These are phyloP conservation scores for Cherax quadricarinatus DNA, from an alignment of 1,140 invertebrate genomes.

Conservation along the genomic window DNA sequence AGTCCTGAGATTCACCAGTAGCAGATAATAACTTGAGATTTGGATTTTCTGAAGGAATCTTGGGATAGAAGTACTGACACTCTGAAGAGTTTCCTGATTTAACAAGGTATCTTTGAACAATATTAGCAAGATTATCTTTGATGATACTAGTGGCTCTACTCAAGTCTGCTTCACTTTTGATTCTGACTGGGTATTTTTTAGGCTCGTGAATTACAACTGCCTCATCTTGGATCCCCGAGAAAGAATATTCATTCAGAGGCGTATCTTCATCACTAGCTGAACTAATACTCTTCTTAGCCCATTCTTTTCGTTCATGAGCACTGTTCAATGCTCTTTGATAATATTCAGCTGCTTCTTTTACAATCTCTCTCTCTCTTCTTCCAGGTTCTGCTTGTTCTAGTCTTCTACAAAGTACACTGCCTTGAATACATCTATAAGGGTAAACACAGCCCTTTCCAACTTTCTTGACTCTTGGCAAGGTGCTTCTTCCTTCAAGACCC, in stretches of 20 bases:
- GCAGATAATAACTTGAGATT: slow-evolving; percentile 23
- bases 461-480: slow-evolving; percentile 30
- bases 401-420: slow-evolving; percentile 32
- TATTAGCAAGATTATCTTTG: slow-evolving; percentile 72
- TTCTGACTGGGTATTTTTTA: slow-evolving; percentile 47
- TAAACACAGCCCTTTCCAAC: slow-evolving; percentile 4
- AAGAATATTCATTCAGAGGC: slow-evolving; percentile 22
- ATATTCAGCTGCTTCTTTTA: slow-evolving; percentile 56
- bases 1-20: not conserved
- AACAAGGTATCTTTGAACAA: slow-evolving; percentile 71
- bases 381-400: slow-evolving; percentile 21
- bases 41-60: slow-evolving; percentile 22
- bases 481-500: not conserved
- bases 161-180: slow-evolving; percentile 70
- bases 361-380: slow-evolving; percentile 45
- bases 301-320: slow-evolving; percentile 39
- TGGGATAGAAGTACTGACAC: slow-evolving; percentile 19
- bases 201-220: slow-evolving; percentile 58
- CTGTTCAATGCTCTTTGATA: slow-evolving; percentile 45
- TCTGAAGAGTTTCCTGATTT: slow-evolving; percentile 42
- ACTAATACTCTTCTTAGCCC: slow-evolving; percentile 37
- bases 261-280: slow-evolving; percentile 57
- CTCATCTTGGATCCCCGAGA: slow-evolving; percentile 21
- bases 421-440: slow-evolving; percentile 34
- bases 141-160: slow-evolving; percentile 70